These are phyloP conservation scores for Cydia splendana DNA, from an alignment of 1,140 invertebrate genomes.

Conservation along the genomic window DNA sequence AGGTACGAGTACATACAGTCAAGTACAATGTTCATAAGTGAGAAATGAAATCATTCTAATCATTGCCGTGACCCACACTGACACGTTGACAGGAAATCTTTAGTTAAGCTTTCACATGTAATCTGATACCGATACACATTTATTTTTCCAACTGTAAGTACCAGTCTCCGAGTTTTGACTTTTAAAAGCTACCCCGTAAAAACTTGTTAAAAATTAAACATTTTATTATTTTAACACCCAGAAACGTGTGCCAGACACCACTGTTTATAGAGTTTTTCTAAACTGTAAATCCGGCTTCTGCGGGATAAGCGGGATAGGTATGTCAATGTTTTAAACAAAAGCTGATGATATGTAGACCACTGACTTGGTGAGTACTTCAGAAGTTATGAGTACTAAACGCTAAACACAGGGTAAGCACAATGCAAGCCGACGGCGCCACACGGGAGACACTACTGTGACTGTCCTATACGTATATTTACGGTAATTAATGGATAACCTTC, in stretches of 20 bases:
- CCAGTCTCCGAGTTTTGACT: too few species aligned
- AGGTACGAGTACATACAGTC: too few species aligned
- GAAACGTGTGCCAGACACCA: too few species aligned
- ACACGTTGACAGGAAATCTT: too few species aligned
- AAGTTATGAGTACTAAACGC: neutral
- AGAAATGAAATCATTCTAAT: too few species aligned
- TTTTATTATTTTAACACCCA: neutral
- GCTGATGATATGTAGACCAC: neutral
- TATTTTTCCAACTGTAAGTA: constrained; percentile 54
- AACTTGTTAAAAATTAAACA: neutral
- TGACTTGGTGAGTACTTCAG: neutral
- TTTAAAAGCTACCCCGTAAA: neutral
- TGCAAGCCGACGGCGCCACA: neutral
- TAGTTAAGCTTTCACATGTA: neutral
- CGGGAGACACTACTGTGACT: neutral
- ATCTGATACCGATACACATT: constrained; percentile 33
- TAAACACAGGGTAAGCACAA: neutral
- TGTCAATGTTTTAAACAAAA: neutral
- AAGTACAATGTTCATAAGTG: too few species aligned
- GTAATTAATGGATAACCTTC: too few species aligned
- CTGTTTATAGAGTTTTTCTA: too few species aligned
- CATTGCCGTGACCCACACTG: too few species aligned
- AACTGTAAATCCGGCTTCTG: too few species aligned
- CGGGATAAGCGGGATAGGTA: neutral
- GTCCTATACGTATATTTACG: too few species aligned